Conservation (phyloP, 30 jellyfish, hydroid and myxozoan species). For the Pseudorhiza aurosa region DNA sequence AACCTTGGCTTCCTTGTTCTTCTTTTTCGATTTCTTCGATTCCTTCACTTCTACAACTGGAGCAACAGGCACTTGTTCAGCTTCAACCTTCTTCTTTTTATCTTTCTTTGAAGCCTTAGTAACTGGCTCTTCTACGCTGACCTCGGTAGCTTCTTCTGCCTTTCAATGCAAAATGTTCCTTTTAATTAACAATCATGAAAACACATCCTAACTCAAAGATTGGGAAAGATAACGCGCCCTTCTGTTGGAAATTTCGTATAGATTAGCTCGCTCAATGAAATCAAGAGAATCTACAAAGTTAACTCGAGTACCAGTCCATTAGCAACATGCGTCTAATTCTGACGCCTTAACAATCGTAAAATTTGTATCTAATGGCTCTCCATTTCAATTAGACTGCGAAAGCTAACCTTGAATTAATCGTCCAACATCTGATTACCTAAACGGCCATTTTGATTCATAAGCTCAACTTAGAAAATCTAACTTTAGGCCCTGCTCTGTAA, state of each 20-base stretch:
- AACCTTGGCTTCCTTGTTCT: neutral
- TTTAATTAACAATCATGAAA: neutral
- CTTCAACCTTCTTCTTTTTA: constrained; percentile 43
- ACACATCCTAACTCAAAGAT: neutral
- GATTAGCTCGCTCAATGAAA: too few relatives aligned
- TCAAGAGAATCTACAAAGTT: too few relatives aligned
- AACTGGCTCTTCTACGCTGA: constrained; percentile 47
- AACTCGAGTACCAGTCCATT: too few relatives aligned
- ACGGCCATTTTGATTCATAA: constrained; percentile 30
- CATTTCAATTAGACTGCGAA: too few relatives aligned
- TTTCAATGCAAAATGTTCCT: neutral
- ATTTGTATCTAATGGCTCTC: too few relatives aligned
- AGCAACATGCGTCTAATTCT: too few relatives aligned
- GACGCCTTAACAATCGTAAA: too few relatives aligned
- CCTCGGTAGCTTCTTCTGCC: constrained; percentile 31
- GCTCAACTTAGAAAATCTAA: too few relatives aligned
- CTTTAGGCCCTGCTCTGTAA: neutral
- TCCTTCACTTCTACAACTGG: constrained; percentile 40
- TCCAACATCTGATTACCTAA: too few relatives aligned
- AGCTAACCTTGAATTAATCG: too few relatives aligned
- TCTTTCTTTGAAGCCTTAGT: constrained; percentile 24
- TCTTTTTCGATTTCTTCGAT: constrained; percentile 39
- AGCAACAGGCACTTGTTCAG: neutral
- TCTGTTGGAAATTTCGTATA: too few relatives aligned
- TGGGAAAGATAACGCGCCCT: neutral